Percentiles rank a stretch among this genome's conserved stretches.
These are phyloP conservation scores for Calameuta idolon DNA, from an alignment of 2,888 invertebrate species.

Conservation along the genomic window DNA sequence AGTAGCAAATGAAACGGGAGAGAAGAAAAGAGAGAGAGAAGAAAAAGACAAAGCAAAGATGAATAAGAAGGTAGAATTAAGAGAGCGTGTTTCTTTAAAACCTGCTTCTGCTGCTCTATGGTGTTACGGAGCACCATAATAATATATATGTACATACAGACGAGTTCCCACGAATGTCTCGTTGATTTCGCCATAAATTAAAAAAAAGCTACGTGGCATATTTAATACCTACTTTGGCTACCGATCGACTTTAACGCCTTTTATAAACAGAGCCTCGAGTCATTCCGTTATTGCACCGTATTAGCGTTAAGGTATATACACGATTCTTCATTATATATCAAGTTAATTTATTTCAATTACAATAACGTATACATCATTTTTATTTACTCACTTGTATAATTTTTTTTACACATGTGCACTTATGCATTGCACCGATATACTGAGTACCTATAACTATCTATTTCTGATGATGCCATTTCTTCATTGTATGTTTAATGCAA, in stretches of 20 bases:
- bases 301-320: not conserved
- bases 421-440: not conserved
- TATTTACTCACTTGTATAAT: not conserved
- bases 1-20: conserved; percentile 2
- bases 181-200: not conserved
- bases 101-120: not conserved
- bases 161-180: not conserved
- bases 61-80: not conserved
- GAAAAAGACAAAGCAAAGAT: not conserved
- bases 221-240: not conserved
- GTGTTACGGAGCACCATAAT: not conserved
- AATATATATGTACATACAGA: not conserved
- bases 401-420: not conserved
- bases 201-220: not conserved
- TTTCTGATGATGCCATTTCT: not conserved
- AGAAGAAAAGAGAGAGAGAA: conserved; percentile 6
- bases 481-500: not conserved
- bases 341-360: too few relatives aligned
- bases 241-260: not conserved
- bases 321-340: not conserved
- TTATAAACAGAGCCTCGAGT: not conserved
- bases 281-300: not conserved
- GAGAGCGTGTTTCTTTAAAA: not conserved
- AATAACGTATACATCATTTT: not conserved
- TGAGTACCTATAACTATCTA: not conserved